Evolutionary conservation across 1,140 invertebrate species (phyloP).

Genomic region (Panagrolaimus sp.): DNA sequence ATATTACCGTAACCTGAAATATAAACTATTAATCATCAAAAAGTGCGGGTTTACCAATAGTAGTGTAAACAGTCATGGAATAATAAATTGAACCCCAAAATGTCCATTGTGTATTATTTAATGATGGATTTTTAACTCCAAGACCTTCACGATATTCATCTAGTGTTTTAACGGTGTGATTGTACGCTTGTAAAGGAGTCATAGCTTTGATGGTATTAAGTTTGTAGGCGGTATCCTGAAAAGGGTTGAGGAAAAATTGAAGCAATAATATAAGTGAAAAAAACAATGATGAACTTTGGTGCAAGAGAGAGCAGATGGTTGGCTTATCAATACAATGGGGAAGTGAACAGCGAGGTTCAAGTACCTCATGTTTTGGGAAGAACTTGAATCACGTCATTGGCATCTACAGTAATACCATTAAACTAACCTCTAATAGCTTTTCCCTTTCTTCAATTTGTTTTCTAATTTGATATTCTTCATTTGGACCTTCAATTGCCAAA

Average conservation of each 20-base stretch:
- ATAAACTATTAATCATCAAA: background rate
- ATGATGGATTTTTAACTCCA: constrained; percentile 26
- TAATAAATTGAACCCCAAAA: constrained; percentile 22
- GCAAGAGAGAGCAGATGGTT: too few relatives aligned
- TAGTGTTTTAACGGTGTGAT: constrained; percentile 39
- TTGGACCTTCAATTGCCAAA: constrained; percentile 40
- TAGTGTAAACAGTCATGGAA: constrained; percentile 35
- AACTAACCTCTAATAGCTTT: constrained; percentile 36
- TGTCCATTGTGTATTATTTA: constrained; percentile 41
- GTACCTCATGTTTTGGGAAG: too few relatives aligned
- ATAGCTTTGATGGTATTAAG: constrained; percentile 44
- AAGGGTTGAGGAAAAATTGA: too few relatives aligned
- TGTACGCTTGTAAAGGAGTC: constrained; percentile 39
- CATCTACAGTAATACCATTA: too few relatives aligned
- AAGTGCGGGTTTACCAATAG: constrained; percentile 24
- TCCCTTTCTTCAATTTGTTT: constrained; percentile 32
- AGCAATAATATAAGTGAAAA: too few relatives aligned
- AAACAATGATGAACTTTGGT: too few relatives aligned
- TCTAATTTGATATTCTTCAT: constrained; percentile 39
- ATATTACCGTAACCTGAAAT: constrained; percentile 75
- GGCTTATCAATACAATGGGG: too few relatives aligned
- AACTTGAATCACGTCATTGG: too few relatives aligned
- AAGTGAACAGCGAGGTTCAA: too few relatives aligned
- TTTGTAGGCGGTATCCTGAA: constrained; percentile 43
- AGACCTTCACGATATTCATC: constrained; percentile 29